Percentiles rank a stretch among this genome's conserved stretches.
Evolutionary conservation across 2,797 vertebrate genomes (phyloP).

Genomic region (Anolis apletophallus): DNA sequence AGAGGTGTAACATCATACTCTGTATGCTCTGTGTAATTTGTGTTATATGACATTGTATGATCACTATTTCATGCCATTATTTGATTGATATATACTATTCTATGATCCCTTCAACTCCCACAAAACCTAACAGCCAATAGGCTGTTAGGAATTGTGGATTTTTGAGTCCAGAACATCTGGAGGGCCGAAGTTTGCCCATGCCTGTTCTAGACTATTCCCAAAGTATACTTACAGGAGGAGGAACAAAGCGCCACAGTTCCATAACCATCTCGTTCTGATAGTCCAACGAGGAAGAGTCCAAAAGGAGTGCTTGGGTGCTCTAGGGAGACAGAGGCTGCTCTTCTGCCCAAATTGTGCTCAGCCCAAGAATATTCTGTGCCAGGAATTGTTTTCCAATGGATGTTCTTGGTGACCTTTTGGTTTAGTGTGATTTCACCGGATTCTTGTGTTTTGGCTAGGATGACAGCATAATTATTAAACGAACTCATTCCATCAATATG

Average conservation of each 20-base stretch:
- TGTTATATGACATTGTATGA: too few species aligned
- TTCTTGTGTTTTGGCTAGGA: constrained; percentile 72
- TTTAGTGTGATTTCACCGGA: constrained; percentile 57
- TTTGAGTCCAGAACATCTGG: too few species aligned
- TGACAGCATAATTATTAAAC: constrained; percentile 76
- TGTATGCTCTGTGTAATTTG: too few species aligned
- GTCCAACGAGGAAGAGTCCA: constrained; percentile 47
- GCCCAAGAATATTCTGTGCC: constrained; percentile 79
- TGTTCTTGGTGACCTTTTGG: not conserved
- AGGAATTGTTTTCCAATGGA: constrained; percentile 66
- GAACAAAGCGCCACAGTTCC: constrained; percentile 19
- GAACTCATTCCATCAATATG: constrained; percentile 56
- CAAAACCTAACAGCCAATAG: too few species aligned
- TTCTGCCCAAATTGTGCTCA: not conserved
- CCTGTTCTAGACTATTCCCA: too few species aligned
- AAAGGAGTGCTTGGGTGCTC: constrained; percentile 44
- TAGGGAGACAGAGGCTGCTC: not conserved
- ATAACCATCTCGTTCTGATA: constrained; percentile 27
- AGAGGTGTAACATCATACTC: too few species aligned
- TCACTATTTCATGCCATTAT: too few species aligned
- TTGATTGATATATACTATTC: too few species aligned
- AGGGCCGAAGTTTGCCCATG: too few species aligned
- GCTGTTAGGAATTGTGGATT: too few species aligned
- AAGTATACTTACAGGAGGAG: constrained; percentile 37
- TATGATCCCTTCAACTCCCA: too few species aligned